Evolutionary conservation across 2,888 invertebrate genomes (phyloP).

Genomic region (Ophioninae sp.): DNA sequence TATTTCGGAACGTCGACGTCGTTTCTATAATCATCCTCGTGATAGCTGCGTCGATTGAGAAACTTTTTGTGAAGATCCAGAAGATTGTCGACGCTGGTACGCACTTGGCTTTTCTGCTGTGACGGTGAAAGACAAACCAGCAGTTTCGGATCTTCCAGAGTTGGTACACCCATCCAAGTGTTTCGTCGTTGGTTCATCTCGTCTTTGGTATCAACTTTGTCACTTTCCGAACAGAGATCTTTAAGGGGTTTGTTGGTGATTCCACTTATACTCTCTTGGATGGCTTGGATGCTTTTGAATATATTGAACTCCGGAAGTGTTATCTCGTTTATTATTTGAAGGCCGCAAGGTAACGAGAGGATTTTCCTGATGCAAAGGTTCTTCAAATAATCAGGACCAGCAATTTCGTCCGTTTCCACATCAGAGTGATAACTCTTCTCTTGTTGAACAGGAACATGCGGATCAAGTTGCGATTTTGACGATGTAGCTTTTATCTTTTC

Average conservation of each 20-base stretch:
- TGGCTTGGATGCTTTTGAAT: conserved; percentile 68
- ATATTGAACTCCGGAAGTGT: conserved; percentile 70
- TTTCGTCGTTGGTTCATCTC: conserved; percentile 69
- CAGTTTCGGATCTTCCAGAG: conserved; percentile 84
- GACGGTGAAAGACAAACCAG: conserved; percentile 88
- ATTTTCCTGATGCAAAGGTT: conserved; percentile 86
- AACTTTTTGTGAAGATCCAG: conserved; percentile 88
- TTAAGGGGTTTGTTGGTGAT: conserved; percentile 15
- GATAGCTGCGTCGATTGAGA: conserved; percentile 85
- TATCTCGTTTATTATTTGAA: conserved; percentile 82
- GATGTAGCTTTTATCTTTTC: not conserved
- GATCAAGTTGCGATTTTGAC: conserved; percentile 60
- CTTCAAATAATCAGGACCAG: conserved; percentile 83
- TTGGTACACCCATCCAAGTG: conserved; percentile 85
- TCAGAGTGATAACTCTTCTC: conserved; percentile 65
- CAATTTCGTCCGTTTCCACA: conserved; percentile 44
- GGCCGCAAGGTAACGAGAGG: conserved; percentile 86
- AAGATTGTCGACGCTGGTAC: conserved; percentile 84
- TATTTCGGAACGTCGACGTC: conserved; percentile 70
- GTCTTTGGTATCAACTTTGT: conserved; percentile 6
- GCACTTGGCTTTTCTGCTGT: conserved; percentile 84
- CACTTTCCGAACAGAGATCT: not conserved
- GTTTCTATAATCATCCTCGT: conserved; percentile 77
- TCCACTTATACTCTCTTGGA: conserved; percentile 57
- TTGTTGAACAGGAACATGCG: conserved; percentile 64